Evolutionary conservation across 2,113 vertebrate genomes (phyloP).

Genomic region (Calidris pugnax): DNA sequence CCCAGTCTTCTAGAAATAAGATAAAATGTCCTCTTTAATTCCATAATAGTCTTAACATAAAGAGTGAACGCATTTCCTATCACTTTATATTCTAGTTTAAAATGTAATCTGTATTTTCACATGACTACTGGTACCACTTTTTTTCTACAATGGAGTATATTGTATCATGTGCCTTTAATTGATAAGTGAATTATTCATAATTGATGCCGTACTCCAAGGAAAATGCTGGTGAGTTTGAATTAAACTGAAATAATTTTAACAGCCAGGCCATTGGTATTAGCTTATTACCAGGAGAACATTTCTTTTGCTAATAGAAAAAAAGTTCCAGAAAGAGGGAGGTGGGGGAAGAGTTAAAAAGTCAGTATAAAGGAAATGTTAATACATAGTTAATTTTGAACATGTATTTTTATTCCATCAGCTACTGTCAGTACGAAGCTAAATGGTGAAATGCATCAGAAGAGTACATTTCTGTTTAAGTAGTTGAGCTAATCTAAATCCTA

Average conservation of each 20-base stretch:
- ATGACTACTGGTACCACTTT: not conserved
- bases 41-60: not conserved
- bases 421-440: not conserved
- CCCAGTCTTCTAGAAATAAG: not conserved
- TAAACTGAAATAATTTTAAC: not conserved
- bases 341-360: not conserved
- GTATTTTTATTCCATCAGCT: not conserved
- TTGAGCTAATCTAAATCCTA: not conserved
- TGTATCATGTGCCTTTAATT: constrained; percentile 5
- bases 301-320: not conserved
- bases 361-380: not conserved
- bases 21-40: not conserved
- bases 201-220: not conserved
- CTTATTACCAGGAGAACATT: not conserved
- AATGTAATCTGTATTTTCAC: not conserved
- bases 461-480: not conserved
- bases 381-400: not conserved
- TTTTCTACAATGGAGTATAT: not conserved
- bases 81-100: not conserved
- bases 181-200: not conserved
- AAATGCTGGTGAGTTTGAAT: not conserved
- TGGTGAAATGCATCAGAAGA: not conserved
- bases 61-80: not conserved
- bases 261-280: not conserved
- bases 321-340: not conserved